Percentiles rank a stretch among this genome's conserved stretches.
These are phyloP conservation scores for Nothocercus julius DNA, from an alignment of 2,113 vertebrate genomes.

Conservation along the genomic window DNA sequence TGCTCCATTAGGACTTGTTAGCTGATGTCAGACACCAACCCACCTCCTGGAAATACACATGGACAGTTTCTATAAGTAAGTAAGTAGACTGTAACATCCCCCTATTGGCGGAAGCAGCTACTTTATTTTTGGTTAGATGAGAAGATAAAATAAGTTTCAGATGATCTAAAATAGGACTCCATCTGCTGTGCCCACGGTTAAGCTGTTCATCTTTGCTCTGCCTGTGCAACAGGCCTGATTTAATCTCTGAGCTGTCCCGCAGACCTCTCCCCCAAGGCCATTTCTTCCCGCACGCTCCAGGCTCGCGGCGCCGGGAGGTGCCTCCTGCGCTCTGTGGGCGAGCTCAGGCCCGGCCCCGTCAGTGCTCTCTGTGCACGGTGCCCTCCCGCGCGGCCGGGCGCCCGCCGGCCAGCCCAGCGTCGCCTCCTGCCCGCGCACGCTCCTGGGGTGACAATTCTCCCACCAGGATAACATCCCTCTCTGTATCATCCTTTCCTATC, in stretches of 20 bases:
- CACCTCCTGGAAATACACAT: not conserved
- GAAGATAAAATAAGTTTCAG: not conserved
- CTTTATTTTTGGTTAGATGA: not conserved
- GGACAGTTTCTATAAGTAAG: not conserved
- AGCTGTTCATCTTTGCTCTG: not conserved
- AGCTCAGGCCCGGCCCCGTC: not conserved
- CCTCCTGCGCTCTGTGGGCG: not conserved
- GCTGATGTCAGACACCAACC: not conserved
- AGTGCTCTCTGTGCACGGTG: fast-evolving
- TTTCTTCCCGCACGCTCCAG: fast-evolving
- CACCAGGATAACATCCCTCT: fast-evolving
- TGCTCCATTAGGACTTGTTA: not conserved
- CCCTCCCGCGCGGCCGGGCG: not conserved
- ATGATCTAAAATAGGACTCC: not conserved
- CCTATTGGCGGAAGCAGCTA: fast-evolving
- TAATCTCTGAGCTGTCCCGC: not conserved
- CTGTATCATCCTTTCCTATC: not conserved
- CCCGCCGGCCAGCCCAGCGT: no score
- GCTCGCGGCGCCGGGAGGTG: not conserved
- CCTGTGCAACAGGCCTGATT: not conserved
- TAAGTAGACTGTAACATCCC: not conserved
- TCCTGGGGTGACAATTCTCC: not conserved
- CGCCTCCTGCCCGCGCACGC: not conserved
- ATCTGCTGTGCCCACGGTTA: not conserved
- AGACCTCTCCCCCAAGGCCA: fast-evolving